Conservation (phyloP, 2,797 vertebrate species). For the Scolopax bukidnonensis region DNA sequence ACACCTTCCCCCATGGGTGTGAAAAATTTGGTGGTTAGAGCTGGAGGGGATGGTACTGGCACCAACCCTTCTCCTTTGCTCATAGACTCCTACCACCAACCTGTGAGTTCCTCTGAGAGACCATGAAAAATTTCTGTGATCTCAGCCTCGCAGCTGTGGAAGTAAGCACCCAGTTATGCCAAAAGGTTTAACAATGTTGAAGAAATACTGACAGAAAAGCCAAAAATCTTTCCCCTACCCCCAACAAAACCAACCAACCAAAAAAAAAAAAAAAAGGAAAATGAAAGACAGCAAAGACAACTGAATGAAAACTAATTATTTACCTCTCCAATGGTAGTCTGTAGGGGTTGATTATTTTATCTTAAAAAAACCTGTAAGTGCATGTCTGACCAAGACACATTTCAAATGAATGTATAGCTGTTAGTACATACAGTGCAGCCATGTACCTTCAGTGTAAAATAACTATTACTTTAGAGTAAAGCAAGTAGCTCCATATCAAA, state of each 20-base stretch:
- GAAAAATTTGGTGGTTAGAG: neutral
- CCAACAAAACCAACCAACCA: neutral
- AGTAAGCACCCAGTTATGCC: neutral
- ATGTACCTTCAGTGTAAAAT: neutral
- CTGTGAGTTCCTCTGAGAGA: neutral
- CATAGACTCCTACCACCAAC: neutral
- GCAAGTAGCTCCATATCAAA: neutral
- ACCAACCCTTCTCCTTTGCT: neutral
- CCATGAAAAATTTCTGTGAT: neutral
- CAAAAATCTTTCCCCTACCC: neutral
- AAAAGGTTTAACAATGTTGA: neutral
- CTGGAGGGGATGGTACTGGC: neutral
- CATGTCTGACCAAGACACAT: neutral
- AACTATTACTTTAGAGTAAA: neutral
- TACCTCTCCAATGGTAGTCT: neutral
- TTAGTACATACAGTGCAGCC: neutral
- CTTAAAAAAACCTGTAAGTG: neutral
- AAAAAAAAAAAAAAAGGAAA: neutral
- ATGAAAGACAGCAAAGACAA: neutral
- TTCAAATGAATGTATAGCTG: neutral
- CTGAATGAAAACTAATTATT: neutral
- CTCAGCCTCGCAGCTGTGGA: neutral
- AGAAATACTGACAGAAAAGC: neutral
- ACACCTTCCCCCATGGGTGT: neutral
- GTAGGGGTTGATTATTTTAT: neutral